Percentiles rank a stretch among this genome's conserved stretches.
phyloP scores from a whole-genome alignment of 2,888 invertebrate species.

The Pyrocoelia pectoralis region DNA sequence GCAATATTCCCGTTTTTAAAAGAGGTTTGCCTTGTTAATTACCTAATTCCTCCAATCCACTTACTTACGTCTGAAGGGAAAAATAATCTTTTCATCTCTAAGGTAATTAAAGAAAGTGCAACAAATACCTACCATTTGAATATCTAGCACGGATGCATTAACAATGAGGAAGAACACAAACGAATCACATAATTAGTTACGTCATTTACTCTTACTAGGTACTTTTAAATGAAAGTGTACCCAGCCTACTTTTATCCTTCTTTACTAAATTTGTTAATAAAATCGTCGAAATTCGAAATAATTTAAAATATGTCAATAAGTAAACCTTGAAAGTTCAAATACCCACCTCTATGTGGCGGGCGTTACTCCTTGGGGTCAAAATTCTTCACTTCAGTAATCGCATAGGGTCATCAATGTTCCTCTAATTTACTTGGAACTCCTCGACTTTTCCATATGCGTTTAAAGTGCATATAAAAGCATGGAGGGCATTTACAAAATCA shows the following conservation, averaged over 20 bases:
- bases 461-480: neutral
- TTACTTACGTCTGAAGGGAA: too few species aligned
- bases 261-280: neutral
- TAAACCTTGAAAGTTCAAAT: constrained; percentile 40
- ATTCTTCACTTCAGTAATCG: constrained; percentile 15
- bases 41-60: too few species aligned
- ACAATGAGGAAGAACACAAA: constrained; percentile 23
- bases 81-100: too few species aligned
- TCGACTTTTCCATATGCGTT: neutral
- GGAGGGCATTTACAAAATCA: too few species aligned
- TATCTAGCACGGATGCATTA: neutral
- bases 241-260: constrained; percentile 24
- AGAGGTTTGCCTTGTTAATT: constrained; percentile 8
- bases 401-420: constrained; percentile 20
- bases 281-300: neutral
- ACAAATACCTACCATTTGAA: neutral
- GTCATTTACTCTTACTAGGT: constrained; percentile 22
- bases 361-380: constrained; percentile 29
- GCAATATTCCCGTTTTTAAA: neutral
- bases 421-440: neutral
- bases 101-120: neutral
- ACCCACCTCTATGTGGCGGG: constrained; percentile 25
- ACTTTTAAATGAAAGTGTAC: constrained; percentile 21
- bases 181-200: constrained; percentile 25
- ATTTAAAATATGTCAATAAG: constrained; percentile 19